Percentiles rank a stretch among this genome's conserved stretches.
Evolutionary conservation across 1,140 invertebrate species (phyloP).

Genomic region (Reticulitermes speratus): DNA sequence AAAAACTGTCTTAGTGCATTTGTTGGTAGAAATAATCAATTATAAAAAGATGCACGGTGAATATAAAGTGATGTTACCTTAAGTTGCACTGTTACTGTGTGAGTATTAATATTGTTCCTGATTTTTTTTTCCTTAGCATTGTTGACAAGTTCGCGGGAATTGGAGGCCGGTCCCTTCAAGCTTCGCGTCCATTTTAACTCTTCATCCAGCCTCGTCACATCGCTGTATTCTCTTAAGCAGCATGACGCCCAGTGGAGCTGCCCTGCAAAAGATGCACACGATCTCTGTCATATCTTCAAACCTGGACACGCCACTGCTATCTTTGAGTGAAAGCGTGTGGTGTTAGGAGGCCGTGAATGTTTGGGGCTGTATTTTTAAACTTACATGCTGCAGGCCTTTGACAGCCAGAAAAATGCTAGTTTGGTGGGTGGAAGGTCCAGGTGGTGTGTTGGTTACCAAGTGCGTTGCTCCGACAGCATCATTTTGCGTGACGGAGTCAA

Average conservation of each 20-base stretch:
- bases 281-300: neutral
- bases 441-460: conserved; percentile 3
- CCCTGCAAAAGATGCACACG: neutral
- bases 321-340: no score
- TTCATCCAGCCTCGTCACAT: neutral
- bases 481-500: neutral
- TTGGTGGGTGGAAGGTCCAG: neutral
- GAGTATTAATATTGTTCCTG: no score
- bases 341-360: no score
- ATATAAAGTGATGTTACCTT: no score
- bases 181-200: neutral
- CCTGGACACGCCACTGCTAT: neutral
- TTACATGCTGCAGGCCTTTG: no score
- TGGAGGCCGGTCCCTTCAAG: neutral
- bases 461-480: neutral
- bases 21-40: no score
- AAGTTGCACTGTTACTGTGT: no score
- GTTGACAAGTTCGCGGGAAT: neutral
- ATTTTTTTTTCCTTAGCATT: neutral
- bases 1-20: no score
- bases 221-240: neutral
- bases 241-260: neutral
- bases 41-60: no score
- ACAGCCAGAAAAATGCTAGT: neutral
- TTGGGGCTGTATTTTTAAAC: no score